Evolutionary conservation across 2,113 vertebrate genomes (phyloP), one percentile per base, ranked within the genome.

Genomic region (Nyctibius bracteatus): DNA sequence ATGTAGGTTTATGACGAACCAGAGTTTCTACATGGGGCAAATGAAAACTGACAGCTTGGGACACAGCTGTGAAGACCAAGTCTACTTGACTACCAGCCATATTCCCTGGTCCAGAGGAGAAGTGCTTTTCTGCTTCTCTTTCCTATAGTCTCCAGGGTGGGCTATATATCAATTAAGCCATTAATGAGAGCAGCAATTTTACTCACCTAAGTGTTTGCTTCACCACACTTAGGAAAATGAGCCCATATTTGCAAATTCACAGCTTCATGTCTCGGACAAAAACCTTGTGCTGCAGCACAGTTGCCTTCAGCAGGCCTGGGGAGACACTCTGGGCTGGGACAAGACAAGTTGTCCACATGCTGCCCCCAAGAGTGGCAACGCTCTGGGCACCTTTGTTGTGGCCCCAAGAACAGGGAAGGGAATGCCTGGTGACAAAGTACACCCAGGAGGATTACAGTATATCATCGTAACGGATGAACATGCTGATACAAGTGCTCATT

Each of bases 361-460:
- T 51, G 8, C 47, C 30, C 30, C 37, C 35, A 43, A 54, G 28
- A 55, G 31, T 16, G 22, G 24, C 63, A 87, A 12, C 27, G 39
- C 8, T 73, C 44, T 44, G 52, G 52, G 59, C 68, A 94, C 88
- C 85, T 88, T 94, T 92, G 89, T 55, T 90, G 82, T 20, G 5
- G 14, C 33, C 23, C 20, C 41, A 16, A 59, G 82, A 73, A 37
- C 16, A 41, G 27, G 62, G 46, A n/a, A 92, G 54, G 71, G 72
- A 66, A 92, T 37, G 39, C 9, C 33, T 63, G 74, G 90, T 93
- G 74, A 79, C 95, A 97, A 97, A 95, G 95, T 94, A 47, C 94
- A 59, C 13, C n/a, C 33, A 6, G 9, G 39, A 90, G 33, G 47
- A 55, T 6, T 21, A 47, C 23, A 39, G 19, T 30, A 22, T 81